Base-by-base conservation (phyloP, 2,888 invertebrate species). In the Phorcus lineatus region DNA sequence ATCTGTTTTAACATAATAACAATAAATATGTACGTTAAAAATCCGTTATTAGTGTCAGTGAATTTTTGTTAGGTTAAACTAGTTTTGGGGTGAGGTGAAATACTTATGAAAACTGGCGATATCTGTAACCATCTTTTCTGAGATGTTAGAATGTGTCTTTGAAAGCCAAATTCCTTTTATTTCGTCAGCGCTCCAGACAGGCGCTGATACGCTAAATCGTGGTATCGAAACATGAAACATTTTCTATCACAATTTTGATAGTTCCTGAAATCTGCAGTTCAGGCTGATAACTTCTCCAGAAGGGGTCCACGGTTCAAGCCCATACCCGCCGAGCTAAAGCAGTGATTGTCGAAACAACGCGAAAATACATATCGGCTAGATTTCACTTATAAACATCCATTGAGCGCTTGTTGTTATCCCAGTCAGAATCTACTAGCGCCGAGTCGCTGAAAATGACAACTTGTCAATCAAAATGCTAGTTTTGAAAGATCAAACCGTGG, bases 381-480 rank as follows among this genome's bases (percentile, higher is more conserved):
- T 70, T 70, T 70, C 70, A 36, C 70, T 70, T 36, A 70, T 70
- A 70, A 31, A 16, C 19, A 19, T 9, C 36, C 19, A 70, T 70
- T 19, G 36, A 70, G 70, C 36, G 19, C 28, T 19, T 70, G 70
- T 36, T 70, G 19, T 70, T 70, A 70, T 70, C 70, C 11, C 19
- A 36, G 70, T 70, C 70, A 70, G 17, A 70, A 70, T 70, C 70
- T 70, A 70, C 70, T 70, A 31, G 70, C 70, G 40, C 36, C 70
- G 31, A 70, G 70, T 70, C 40, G 70, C 70, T 70, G 70, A 70
- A 57, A 70, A 70, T 70, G 70, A 70, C 70, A 70, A 70, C 70
- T 19, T 70, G 70, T 70, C 70, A 70, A 70, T 70, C 70, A 70
- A 31, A 70, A 40, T 70, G 36, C 40, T 70, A 24, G 70, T 70